Base-by-base conservation (phyloP, 2,113 vertebrate species). In the Scolopax mira region DNA sequence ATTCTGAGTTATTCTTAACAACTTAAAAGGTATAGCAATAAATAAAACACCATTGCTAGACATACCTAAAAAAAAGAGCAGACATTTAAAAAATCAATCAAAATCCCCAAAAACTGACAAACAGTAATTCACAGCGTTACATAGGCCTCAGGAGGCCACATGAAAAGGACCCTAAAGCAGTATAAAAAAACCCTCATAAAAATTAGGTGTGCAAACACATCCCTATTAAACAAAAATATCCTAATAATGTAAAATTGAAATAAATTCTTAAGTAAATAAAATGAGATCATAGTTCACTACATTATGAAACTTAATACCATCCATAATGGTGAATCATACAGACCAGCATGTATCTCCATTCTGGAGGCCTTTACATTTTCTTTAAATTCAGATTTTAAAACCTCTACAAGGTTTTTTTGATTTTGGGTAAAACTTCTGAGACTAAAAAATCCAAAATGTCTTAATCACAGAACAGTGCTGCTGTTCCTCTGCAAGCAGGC, bases 81-180 rank as follows among this genome's bases (percentile, higher is more conserved):
- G 96, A 96, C 93, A 96, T 96, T 96, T 93, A 96, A 95, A 95
- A 54, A 96, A 93, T 62, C 96, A 94, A 92, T 72, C 55, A 75
- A 80, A 95, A 60, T 4, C 18, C 52, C 18, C 82, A 92, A 97
- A 79, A 95, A 97, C 86, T 96, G 94, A 97, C 95, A 94, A 97
- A 97, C 89, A 97, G 94, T 97, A 97, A 98, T 98, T 98, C 98
- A 98, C 98, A 98, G 98, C 97, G 97, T 98, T 98, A 98, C 98
- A 95, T 94, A 94, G 97, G 97, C 97, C 65, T 84, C 80, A 89
- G 17, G 39, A 84, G 77, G 73, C 95, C 97, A 93, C 55, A 64
- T 41, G 79, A 94, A 90, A 91, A 93, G 92, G 90, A 91, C 65
- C 65, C 85, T 71, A 90, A 97, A 96, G 94, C 93, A 98, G 85